These are phyloP conservation scores for Volucella zonaria DNA, from an alignment of 2,888 invertebrate genomes.

Conservation along the genomic window DNA sequence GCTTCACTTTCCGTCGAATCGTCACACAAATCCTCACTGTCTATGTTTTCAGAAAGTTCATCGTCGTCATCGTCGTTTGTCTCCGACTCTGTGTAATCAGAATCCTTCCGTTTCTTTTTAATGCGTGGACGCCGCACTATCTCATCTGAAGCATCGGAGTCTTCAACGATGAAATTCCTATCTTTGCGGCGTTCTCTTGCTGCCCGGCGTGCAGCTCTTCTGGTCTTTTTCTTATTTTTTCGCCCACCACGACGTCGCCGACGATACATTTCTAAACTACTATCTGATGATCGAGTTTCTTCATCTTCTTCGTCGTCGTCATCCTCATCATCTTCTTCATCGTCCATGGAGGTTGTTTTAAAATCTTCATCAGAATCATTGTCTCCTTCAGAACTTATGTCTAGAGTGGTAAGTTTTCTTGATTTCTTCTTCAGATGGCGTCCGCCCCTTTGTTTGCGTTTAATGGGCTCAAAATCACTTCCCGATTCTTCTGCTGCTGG, in stretches of 20 bases:
- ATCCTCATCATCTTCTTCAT: slow-evolving; percentile 84
- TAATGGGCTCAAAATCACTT: slow-evolving; percentile 80
- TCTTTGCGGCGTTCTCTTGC: slow-evolving; percentile 81
- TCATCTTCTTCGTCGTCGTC: slow-evolving; percentile 83
- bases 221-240: slow-evolving; percentile 83
- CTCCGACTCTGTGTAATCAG: slow-evolving; percentile 85
- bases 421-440: slow-evolving; percentile 85
- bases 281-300: slow-evolving; percentile 83
- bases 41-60: slow-evolving; percentile 81
- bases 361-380: slow-evolving; percentile 96
- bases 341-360: slow-evolving; percentile 86
- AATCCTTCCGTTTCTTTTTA: slow-evolving; percentile 84
- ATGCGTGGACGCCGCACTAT: slow-evolving; percentile 83
- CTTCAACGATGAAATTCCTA: slow-evolving; percentile 83
- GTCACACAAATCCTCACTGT: slow-evolving; percentile 82
- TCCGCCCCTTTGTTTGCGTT: slow-evolving; percentile 76
- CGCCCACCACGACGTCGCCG: slow-evolving; percentile 82
- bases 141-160: slow-evolving; percentile 83
- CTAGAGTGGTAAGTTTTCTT: slow-evolving; percentile 90
- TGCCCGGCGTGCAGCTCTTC: slow-evolving; percentile 83
- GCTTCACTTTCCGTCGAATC: slow-evolving; percentile 81
- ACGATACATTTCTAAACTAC: slow-evolving; percentile 83
- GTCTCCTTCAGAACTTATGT: slow-evolving; percentile 90
- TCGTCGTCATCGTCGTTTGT: slow-evolving; percentile 84
- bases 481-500: slow-evolving; percentile 77